Evolutionary conservation across 1,140 invertebrate genomes (phyloP).

Genomic region (Aphaenogaster floridana): DNA sequence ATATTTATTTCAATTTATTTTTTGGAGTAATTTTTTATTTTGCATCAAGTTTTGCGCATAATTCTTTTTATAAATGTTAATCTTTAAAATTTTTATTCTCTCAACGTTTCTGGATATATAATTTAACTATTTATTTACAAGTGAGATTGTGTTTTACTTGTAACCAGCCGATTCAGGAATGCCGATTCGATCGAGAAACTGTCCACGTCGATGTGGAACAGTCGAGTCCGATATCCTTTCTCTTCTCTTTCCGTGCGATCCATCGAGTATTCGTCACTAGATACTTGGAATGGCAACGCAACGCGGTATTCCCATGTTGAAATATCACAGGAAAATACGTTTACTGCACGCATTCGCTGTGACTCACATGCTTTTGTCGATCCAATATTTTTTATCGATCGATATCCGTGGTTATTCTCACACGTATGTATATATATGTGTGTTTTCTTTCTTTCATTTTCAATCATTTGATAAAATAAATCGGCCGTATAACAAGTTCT

Average conservation of each 20-base stretch:
- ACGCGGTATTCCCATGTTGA: not conserved
- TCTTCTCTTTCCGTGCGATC: constrained; percentile 25
- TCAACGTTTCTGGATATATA: not conserved
- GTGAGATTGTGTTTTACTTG: not conserved
- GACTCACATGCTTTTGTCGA: constrained; percentile 43
- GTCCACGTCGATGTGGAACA: not conserved
- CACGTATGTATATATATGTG: not conserved
- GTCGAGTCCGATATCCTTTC: constrained; percentile 33
- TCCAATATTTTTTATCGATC: constrained; percentile 26
- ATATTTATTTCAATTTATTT: constrained; percentile 11
- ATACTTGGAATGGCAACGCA: not conserved
- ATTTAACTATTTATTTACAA: not conserved
- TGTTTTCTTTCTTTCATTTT: not conserved
- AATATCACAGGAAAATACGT: constrained; percentile 11
- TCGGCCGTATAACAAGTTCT: not conserved
- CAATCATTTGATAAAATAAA: not conserved
- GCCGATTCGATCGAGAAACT: not conserved
- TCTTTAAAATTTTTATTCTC: not conserved
- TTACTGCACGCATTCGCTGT: not conserved
- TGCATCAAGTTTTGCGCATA: not conserved
- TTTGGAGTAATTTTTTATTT: not conserved
- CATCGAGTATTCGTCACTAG: constrained; percentile 2
- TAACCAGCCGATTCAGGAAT: not conserved
- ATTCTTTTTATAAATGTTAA: not conserved
- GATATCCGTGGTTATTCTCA: not conserved